Conservation (phyloP, 1,140 invertebrate genomes). For the Uloborus diversus region DNA sequence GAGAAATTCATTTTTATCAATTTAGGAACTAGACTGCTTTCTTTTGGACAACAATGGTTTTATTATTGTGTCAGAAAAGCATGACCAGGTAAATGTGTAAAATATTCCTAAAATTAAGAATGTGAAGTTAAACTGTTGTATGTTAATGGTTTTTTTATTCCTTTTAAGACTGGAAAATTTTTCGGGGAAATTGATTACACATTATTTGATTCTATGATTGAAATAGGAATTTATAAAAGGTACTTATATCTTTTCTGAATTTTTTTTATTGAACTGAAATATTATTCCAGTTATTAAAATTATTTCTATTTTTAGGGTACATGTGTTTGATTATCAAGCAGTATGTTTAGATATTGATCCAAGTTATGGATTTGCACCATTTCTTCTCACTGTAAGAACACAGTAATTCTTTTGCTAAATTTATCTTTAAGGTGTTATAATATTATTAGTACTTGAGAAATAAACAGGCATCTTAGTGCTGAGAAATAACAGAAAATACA, state of each 20-base stretch:
- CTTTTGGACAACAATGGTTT: slow-evolving; percentile 93
- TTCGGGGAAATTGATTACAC: slow-evolving; percentile 95
- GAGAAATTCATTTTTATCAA: slow-evolving; percentile 71
- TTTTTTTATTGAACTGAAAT: not conserved
- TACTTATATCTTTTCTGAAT: not conserved
- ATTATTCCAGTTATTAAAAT: not conserved
- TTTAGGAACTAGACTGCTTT: slow-evolving; percentile 84
- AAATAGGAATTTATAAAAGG: slow-evolving; percentile 87
- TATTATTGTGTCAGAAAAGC: slow-evolving; percentile 87
- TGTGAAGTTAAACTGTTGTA: not conserved
- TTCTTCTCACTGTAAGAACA: slow-evolving; percentile 63
- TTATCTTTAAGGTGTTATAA: too few species aligned
- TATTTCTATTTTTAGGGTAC: slow-evolving; percentile 66
- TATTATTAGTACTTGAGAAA: too few species aligned
- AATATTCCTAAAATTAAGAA: not conserved
- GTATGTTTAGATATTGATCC: slow-evolving; percentile 77
- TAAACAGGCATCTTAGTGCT: too few species aligned
- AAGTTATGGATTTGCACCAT: slow-evolving; percentile 63
- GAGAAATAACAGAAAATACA: too few species aligned
- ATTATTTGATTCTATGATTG: slow-evolving; percentile 91
- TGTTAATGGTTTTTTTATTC: not conserved
- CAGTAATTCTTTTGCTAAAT: not conserved
- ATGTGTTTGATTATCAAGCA: slow-evolving; percentile 88
- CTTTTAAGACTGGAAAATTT: slow-evolving; percentile 69
- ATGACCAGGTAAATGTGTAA: slow-evolving; percentile 57